These are phyloP conservation scores for Oenanthe melanoleuca DNA, from an alignment of 2,113 vertebrate species.

Conservation along the genomic window DNA sequence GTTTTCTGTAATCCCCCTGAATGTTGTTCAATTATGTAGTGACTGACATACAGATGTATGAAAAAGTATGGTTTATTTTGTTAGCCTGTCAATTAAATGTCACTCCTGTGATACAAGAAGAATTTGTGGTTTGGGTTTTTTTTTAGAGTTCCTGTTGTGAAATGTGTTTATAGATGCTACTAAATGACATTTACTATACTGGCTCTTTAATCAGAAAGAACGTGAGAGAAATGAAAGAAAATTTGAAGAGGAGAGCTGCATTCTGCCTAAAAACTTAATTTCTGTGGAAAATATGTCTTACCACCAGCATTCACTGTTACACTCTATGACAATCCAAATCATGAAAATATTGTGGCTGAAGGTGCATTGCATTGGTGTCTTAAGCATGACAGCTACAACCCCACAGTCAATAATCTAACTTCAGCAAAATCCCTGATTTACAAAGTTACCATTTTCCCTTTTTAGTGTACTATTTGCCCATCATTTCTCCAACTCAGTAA, in stretches of 20 bases:
- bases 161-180: background rate
- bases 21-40: background rate
- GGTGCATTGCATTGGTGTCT: background rate
- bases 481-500: background rate
- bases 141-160: background rate
- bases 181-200: background rate
- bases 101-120: background rate
- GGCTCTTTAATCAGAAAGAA: background rate
- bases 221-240: background rate
- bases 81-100: conserved; percentile 6
- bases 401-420: background rate
- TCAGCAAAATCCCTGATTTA: background rate
- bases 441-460: background rate
- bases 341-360: background rate
- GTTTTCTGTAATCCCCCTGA: background rate
- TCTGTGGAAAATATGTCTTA: background rate
- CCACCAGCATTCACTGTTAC: background rate
- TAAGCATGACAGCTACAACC: background rate
- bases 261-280: background rate
- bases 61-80: background rate
- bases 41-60: background rate
- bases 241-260: background rate
- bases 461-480: background rate
- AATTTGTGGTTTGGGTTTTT: background rate
- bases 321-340: background rate